Base-by-base conservation (phyloP, 2,797 vertebrate species). In the Mus spretus region DNA sequence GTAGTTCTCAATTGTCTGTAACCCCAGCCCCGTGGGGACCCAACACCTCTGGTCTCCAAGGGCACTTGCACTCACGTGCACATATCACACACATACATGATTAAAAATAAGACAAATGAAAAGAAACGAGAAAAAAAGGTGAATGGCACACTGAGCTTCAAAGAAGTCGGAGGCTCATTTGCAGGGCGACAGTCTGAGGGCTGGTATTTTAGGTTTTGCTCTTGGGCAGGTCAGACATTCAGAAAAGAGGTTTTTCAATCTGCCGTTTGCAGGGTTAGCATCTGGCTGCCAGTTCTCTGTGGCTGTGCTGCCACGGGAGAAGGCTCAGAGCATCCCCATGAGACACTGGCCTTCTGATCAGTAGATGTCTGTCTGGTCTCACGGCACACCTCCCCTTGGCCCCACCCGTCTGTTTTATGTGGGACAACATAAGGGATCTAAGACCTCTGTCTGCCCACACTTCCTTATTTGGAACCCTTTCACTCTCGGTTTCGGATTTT, bases 381-480 rank as follows among this genome's bases (percentile, higher is more conserved):
- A 26, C 12, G n/a, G 31, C 47, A 15, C 61, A 40, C 74, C 67
- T 77, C 72, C 13, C 24, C 55, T 11, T 13, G 14, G 53, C 70
- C 70, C 86, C 86, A 13, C 15, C 26, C 0, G 63, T 77, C 67
- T 89, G 37, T 63, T 86, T 96, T 37, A 70, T 37, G 61, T 55
- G 14, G 63, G 61, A 37, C 75, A 22, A 7, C 88, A 65, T 11
- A 20, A 55, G 50, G n/a, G 70, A 86, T 83, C 26, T 78, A 90
- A 65, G 72, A 63, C 55, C n/a, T 67, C 50, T 57, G 37, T 84
- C 53, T 94, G 82, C 77, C 74, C 47, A 74, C 31, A 55, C 19
- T 44, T 90, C 47, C 85, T 93, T 92, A 74, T 80, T 90, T 78
- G 77, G 63, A 83, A 61, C 6, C 31, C 1, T 40, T 93, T 91